phyloP scores from a whole-genome alignment of 2,888 invertebrate species.

The Muschampia plurimacula region DNA sequence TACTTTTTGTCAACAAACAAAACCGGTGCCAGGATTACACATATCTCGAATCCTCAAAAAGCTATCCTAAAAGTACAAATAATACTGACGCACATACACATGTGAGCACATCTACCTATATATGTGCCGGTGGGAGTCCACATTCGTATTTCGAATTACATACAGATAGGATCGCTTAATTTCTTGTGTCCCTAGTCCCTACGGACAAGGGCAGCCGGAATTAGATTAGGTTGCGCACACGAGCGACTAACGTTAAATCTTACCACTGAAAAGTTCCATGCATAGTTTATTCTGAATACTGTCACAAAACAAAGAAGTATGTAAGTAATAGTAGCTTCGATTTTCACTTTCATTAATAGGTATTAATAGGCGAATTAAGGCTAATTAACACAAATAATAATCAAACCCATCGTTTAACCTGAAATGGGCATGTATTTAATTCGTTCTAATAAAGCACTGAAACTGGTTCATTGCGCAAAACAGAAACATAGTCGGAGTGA shows the following conservation, averaged over 20 bases:
- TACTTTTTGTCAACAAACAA: not conserved
- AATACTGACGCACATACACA: constrained; percentile 15
- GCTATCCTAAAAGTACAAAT: constrained; percentile 15
- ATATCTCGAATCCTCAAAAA: not conserved
- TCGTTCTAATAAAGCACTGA: too few species aligned
- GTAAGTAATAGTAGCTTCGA: too few species aligned
- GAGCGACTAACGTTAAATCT: constrained; percentile 4
- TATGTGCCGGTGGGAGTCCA: constrained; percentile 24
- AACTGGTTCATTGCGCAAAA: too few species aligned
- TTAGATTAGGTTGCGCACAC: constrained; percentile 9
- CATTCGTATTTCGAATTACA: constrained; percentile 39
- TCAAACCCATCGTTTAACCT: too few species aligned
- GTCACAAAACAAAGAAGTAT: too few species aligned
- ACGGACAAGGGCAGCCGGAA: constrained; percentile 26
- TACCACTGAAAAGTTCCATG: constrained; percentile 1
- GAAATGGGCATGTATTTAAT: too few species aligned
- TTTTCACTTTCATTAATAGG: too few species aligned
- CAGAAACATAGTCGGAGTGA: too few species aligned
- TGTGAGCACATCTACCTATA: not conserved
- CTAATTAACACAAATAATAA: too few species aligned
- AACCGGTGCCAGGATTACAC: not conserved
- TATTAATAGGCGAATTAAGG: too few species aligned
- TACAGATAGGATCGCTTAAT: constrained; percentile 43
- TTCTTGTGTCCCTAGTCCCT: constrained; percentile 38
- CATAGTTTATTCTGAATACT: too few species aligned